Percentiles rank a stretch among this genome's conserved stretches.
Conservation (phyloP, 2,797 vertebrate genomes). For the Squalus acanthias region DNA sequence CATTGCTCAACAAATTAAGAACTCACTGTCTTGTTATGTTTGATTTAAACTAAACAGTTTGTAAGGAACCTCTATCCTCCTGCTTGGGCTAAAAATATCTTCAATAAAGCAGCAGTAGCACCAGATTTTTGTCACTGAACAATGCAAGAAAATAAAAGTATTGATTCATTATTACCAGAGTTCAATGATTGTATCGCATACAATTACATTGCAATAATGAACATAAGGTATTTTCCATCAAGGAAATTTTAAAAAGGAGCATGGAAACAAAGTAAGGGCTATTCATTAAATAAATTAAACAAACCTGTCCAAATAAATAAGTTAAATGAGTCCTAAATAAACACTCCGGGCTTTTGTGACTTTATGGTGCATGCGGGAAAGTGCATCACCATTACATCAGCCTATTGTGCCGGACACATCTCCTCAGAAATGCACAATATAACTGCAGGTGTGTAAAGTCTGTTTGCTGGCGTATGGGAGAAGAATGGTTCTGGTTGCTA, state of each 20-base stretch:
- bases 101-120: not conserved
- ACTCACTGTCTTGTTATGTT: not conserved
- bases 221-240: not conserved
- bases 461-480: not conserved
- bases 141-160: not conserved
- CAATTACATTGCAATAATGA: not conserved
- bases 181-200: not conserved
- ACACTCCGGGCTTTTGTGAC: not conserved
- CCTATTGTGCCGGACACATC: not conserved
- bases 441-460: not conserved
- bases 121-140: not conserved
- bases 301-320: not conserved
- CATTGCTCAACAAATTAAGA: not conserved
- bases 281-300: not conserved
- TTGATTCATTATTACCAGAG: not conserved
- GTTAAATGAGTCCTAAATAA: not conserved
- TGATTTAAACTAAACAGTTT: not conserved
- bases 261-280: not conserved
- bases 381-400: too few species aligned
- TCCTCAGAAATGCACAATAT: not conserved
- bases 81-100: not conserved
- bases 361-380: not conserved
- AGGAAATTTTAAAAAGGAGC: not conserved
- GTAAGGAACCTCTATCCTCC: not conserved
- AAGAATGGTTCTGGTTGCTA: not conserved